Conservation (phyloP, 2,797 vertebrate genomes). For the Mareca penelope region DNA sequence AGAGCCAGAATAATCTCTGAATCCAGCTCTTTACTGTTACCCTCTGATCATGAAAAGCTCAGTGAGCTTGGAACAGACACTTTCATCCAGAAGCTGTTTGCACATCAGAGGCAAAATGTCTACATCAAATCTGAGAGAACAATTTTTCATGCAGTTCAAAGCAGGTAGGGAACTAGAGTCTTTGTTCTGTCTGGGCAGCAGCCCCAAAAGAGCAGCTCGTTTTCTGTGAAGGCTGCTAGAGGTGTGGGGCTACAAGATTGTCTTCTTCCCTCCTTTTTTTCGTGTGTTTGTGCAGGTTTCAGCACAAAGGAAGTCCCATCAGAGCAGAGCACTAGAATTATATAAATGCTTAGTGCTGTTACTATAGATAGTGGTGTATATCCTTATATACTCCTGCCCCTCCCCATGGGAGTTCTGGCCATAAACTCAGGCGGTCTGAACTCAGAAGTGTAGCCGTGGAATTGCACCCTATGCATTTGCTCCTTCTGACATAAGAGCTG, state of each 20-base stretch:
- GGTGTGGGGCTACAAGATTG: neutral
- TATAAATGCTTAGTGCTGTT: neutral
- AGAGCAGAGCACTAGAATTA: neutral
- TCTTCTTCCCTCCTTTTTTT: neutral
- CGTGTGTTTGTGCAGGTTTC: neutral
- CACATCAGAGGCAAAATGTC: neutral
- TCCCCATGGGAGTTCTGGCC: neutral
- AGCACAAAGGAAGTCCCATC: neutral
- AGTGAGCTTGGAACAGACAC: neutral
- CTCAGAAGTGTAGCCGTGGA: neutral
- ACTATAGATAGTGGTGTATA: constrained; percentile 8
- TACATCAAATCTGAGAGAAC: neutral
- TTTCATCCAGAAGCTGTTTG: constrained; percentile 22
- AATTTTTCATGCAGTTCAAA: neutral
- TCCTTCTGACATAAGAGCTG: neutral
- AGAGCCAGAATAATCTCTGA: constrained; percentile 15
- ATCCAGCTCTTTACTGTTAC: neutral
- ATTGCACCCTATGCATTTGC: neutral
- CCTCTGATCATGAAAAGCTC: constrained; percentile 25
- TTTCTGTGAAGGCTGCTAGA: neutral
- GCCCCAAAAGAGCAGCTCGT: neutral
- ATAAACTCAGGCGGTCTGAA: neutral
- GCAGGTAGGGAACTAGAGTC: neutral
- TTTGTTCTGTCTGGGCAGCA: neutral
- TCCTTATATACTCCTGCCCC: neutral